These are phyloP conservation scores for Leiothrix lutea DNA, from an alignment of 2,113 vertebrate genomes.

Conservation along the genomic window DNA sequence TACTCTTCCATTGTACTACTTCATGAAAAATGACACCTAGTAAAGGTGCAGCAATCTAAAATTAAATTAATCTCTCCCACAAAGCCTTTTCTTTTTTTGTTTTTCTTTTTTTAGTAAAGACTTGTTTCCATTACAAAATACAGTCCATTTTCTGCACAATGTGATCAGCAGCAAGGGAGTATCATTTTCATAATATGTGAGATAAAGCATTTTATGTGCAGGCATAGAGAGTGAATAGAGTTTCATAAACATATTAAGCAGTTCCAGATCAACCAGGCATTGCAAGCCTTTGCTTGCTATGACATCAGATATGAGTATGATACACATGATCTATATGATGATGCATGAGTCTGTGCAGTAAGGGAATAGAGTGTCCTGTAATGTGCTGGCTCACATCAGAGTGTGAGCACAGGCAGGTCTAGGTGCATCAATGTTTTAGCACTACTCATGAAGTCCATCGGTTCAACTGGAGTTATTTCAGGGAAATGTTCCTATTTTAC, in stretches of 20 bases:
- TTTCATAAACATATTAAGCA: neutral
- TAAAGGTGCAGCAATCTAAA: neutral
- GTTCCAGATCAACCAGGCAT: neutral
- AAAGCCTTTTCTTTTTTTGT: fast-evolving
- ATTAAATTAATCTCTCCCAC: neutral
- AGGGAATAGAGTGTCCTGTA: neutral
- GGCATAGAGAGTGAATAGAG: neutral
- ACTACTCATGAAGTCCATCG: neutral
- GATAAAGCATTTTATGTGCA: neutral
- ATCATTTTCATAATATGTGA: neutral
- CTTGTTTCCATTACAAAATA: neutral
- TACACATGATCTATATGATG: neutral
- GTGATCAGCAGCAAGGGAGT: neutral
- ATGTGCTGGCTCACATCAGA: neutral
- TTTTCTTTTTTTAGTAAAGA: neutral
- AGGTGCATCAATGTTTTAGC: neutral
- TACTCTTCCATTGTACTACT: neutral
- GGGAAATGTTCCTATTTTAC: neutral
- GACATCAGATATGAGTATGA: neutral
- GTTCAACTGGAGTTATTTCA: neutral
- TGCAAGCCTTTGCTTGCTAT: neutral
- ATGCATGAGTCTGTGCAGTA: neutral
- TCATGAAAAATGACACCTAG: neutral
- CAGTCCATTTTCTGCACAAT: neutral
- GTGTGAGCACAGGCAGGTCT: neutral